These are phyloP conservation scores for Patella depressa DNA, from an alignment of 2,888 invertebrate genomes.

Conservation along the genomic window DNA sequence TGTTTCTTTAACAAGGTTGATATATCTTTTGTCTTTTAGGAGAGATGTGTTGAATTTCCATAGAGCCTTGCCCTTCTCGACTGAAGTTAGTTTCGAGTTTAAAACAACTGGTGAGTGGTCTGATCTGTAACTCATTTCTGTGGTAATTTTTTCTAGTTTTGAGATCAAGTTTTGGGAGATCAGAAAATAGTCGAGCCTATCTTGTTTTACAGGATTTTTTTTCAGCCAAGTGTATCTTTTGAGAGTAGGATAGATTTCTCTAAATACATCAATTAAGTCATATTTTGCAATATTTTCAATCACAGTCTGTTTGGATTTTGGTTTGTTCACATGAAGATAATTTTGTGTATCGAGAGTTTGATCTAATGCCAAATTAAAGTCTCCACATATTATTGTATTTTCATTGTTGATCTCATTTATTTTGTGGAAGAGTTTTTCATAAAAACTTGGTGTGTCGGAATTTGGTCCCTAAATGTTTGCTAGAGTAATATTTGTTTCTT, in stretches of 20 bases:
- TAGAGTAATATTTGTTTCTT: neutral
- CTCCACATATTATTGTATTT: neutral
- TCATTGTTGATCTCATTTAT: conserved; percentile 10
- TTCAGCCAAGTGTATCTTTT: neutral
- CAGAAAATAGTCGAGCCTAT: neutral
- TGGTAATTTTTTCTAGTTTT: neutral
- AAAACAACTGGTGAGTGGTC: conserved; percentile 8
- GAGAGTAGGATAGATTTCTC: neutral
- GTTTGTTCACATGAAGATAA: conserved; percentile 15
- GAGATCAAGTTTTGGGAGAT: neutral
- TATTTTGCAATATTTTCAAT: conserved; percentile 11
- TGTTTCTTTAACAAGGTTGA: conserved; percentile 13
- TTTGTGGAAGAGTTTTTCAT: conserved; percentile 1
- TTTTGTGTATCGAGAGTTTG: conserved; percentile 12
- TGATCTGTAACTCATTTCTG: conserved; percentile 14
- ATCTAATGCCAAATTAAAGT: conserved; percentile 21
- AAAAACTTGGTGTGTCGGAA: conserved; percentile 17
- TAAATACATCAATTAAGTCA: conserved; percentile 5
- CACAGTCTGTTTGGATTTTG: conserved; percentile 15
- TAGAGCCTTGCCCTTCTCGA: conserved; percentile 15
- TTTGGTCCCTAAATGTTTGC: conserved; percentile 24
- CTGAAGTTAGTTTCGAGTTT: conserved; percentile 4
- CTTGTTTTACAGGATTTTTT: neutral
- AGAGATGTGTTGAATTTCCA: conserved; percentile 29
- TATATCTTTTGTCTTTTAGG: conserved; percentile 18